These are phyloP conservation scores for Eristalinus aeneus DNA, from an alignment of 2,888 invertebrate genomes.

Conservation along the genomic window DNA sequence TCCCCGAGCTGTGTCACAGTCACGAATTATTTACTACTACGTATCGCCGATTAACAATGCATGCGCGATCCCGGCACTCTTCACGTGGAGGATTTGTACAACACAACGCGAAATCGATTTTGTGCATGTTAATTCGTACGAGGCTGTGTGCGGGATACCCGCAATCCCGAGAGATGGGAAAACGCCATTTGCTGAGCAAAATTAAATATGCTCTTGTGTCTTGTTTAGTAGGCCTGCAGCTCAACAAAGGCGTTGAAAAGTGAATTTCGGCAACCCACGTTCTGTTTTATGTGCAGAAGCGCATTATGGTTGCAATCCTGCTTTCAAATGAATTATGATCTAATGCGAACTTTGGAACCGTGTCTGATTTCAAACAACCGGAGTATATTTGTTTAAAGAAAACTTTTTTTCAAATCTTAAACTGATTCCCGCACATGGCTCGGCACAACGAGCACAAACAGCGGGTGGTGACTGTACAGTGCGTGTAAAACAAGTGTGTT, in stretches of 20 bases:
- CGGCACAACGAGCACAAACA: neutral
- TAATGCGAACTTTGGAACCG: no score
- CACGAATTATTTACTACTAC: conserved; percentile 9
- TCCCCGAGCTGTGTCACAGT: conserved; percentile 5
- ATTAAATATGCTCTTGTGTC: neutral
- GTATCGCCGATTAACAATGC: neutral
- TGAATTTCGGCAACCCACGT: no score
- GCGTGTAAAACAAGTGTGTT: neutral
- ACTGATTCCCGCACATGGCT: neutral
- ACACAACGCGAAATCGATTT: conserved; percentile 5
- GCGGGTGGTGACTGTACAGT: neutral
- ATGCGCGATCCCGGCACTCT: neutral
- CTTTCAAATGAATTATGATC: no score
- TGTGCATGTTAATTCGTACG: neutral
- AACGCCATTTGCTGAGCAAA: neutral
- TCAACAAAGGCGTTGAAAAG: no score
- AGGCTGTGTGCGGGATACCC: neutral
- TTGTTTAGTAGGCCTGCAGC: no score
- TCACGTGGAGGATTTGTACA: neutral
- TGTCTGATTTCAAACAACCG: no score
- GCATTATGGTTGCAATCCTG: no score
- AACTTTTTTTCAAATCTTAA: neutral
- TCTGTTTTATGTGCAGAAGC: no score
- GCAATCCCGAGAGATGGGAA: neutral
- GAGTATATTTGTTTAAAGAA: no score